Conservation (phyloP, 2,888 invertebrate genomes). For the Plemyria rubiginata region DNA sequence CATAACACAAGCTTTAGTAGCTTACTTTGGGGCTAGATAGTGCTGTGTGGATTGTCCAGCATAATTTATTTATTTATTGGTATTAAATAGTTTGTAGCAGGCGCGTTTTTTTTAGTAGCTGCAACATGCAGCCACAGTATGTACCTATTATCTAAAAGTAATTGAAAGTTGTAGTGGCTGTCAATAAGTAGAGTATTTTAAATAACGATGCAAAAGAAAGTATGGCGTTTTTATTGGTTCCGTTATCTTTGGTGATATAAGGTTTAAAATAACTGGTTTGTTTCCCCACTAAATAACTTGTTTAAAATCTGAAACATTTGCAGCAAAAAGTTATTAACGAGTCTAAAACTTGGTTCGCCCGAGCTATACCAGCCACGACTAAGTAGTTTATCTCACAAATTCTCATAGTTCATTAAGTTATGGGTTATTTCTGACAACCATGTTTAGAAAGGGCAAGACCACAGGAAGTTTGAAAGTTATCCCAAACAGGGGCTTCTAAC, state of each 20-base stretch:
- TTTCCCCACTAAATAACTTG: no score
- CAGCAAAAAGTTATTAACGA: neutral
- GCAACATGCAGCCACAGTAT: no score
- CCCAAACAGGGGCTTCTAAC: constrained; percentile 10
- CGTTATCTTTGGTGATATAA: constrained; percentile 47
- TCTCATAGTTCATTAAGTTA: constrained; percentile 22
- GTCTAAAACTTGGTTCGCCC: constrained; percentile 11
- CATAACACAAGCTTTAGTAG: no score
- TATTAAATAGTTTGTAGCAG: no score
- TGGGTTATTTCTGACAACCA: constrained; percentile 19
- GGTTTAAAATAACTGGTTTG: no score
- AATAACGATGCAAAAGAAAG: constrained; percentile 22
- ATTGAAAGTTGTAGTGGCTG: neutral
- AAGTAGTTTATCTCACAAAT: constrained; percentile 5
- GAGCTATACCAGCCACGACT: constrained; percentile 7
- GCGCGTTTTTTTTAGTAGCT: no score
- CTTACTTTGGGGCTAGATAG: no score
- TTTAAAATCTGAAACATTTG: no score
- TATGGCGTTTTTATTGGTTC: constrained; percentile 46
- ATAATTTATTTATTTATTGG: no score
- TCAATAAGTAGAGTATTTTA: constrained; percentile 12
- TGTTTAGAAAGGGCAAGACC: constrained; percentile 25
- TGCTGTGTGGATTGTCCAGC: no score
- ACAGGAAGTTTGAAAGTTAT: constrained; percentile 22
- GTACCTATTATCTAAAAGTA: neutral